phyloP scores from a whole-genome alignment of 2,797 vertebrate species.

The Poeciliopsis infans region DNA sequence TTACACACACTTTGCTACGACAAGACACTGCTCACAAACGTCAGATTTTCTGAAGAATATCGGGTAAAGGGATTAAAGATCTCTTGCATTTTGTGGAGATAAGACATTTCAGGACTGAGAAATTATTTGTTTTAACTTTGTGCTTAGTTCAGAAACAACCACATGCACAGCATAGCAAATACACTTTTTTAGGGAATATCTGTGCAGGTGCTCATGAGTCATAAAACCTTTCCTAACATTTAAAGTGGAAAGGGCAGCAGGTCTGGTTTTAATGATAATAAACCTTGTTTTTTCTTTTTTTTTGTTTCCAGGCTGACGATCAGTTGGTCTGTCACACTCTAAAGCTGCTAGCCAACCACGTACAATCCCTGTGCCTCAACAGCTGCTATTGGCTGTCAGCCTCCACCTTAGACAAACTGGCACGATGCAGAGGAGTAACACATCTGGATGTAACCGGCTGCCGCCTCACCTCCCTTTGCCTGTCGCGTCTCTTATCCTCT shows the following conservation, averaged over 20 bases:
- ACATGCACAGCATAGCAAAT: neutral
- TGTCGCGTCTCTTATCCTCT: constrained; percentile 90
- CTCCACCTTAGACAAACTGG: constrained; percentile 84
- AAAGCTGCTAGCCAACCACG: constrained; percentile 83
- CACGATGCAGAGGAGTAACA: constrained; percentile 86
- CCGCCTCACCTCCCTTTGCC: constrained; percentile 86
- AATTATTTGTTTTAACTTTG: neutral
- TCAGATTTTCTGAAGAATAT: constrained; percentile 89
- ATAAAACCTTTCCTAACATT: neutral
- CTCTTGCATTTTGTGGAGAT: neutral
- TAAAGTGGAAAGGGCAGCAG: neutral
- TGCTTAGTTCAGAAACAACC: neutral
- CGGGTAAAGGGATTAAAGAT: constrained; percentile 73
- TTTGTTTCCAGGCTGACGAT: constrained; percentile 83
- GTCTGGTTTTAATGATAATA: neutral
- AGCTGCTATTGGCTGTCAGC: constrained; percentile 95
- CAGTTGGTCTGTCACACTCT: constrained; percentile 83
- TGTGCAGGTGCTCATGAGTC: neutral
- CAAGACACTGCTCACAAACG: constrained; percentile 88
- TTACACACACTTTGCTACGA: constrained; percentile 87
- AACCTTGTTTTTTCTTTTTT: neutral
- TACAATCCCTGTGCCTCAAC: constrained; percentile 89
- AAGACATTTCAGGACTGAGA: constrained; percentile 7
- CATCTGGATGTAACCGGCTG: constrained; percentile 92
- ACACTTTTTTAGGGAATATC: neutral